phyloP scores from a whole-genome alignment of 2,113 vertebrate genomes.

The Hepsetus odoe region DNA sequence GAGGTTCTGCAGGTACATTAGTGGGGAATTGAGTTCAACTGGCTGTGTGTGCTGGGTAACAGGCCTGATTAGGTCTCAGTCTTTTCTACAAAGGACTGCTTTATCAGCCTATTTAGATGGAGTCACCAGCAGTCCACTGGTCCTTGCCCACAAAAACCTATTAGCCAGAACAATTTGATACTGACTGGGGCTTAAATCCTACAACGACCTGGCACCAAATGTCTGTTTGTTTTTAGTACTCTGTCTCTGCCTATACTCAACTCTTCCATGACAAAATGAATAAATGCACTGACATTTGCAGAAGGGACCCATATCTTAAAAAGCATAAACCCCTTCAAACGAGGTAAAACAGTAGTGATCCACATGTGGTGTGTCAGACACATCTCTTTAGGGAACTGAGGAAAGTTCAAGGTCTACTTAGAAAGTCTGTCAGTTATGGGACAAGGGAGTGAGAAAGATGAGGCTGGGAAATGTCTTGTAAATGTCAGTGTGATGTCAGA shows the following conservation, averaged over 20 bases:
- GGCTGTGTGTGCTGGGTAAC: slow-evolving; percentile 17
- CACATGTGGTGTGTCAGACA: slow-evolving; percentile 52
- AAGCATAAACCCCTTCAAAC: slow-evolving; percentile 40
- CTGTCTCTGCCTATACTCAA: slow-evolving; percentile 45
- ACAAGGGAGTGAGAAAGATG: slow-evolving; percentile 44
- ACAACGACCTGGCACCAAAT: slow-evolving; percentile 4
- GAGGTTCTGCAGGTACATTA: slow-evolving; percentile 34
- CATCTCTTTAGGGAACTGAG: slow-evolving; percentile 53
- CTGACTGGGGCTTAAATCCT: background rate
- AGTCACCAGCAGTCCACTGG: slow-evolving; percentile 58
- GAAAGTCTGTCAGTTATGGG: slow-evolving; percentile 46
- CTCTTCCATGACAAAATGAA: slow-evolving; percentile 51
- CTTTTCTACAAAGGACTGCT: slow-evolving; percentile 42
- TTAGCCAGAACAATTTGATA: slow-evolving; percentile 57
- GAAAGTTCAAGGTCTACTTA: slow-evolving; percentile 56
- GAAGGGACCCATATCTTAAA: slow-evolving; percentile 52
- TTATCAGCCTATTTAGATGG: slow-evolving; percentile 48
- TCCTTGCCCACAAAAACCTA: slow-evolving; percentile 68
- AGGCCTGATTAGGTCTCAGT: slow-evolving; percentile 72
- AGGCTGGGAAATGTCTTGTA: slow-evolving; percentile 66
- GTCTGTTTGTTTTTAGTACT: slow-evolving; percentile 36
- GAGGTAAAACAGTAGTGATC: slow-evolving; percentile 51
- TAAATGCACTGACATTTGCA: slow-evolving; percentile 57
- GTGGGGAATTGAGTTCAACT: slow-evolving; percentile 18
- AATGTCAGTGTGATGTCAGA: slow-evolving; percentile 66